These are phyloP conservation scores for Cyrtodaria siliqua DNA, from an alignment of 2,888 invertebrate genomes.

Conservation along the genomic window DNA sequence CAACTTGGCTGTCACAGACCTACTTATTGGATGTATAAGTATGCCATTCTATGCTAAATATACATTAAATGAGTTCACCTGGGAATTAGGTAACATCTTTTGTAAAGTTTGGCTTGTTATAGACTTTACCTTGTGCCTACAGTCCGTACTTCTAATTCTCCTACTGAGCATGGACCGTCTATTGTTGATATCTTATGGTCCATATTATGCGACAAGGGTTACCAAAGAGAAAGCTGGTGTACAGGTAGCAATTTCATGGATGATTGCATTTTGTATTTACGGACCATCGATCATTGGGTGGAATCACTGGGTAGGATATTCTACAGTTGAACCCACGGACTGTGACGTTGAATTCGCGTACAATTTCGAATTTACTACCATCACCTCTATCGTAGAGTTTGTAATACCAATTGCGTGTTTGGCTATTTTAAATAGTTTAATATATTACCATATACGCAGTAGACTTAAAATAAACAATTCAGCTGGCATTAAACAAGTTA, in stretches of 20 bases:
- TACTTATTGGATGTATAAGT: conserved; percentile 68
- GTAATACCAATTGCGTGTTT: conserved; percentile 64
- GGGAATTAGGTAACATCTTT: conserved; percentile 68
- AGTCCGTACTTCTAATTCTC: conserved; percentile 68
- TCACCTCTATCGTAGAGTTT: conserved; percentile 70
- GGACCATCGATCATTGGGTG: conserved; percentile 72
- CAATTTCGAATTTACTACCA: conserved; percentile 58
- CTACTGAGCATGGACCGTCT: conserved; percentile 72
- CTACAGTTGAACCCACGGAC: conserved; percentile 53
- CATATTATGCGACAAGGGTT: conserved; percentile 57
- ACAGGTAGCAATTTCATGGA: conserved; percentile 65
- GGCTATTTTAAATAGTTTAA: conserved; percentile 54
- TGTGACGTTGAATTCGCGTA: conserved; percentile 73
- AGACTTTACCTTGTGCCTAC: conserved; percentile 70
- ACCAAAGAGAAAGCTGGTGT: conserved; percentile 53
- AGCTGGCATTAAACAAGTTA: too few species aligned
- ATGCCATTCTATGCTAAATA: conserved; percentile 71
- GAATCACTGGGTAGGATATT: conserved; percentile 65
- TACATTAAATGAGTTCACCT: conserved; percentile 55
- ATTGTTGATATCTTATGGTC: conserved; percentile 64
- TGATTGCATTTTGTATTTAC: conserved; percentile 64
- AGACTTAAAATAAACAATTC: conserved; percentile 17
- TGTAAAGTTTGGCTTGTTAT: conserved; percentile 69
- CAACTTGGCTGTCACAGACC: conserved; percentile 72
- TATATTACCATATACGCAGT: conserved; percentile 68